Conservation (phyloP, 2,113 vertebrate species). For the Mormyrus lacerda region DNA sequence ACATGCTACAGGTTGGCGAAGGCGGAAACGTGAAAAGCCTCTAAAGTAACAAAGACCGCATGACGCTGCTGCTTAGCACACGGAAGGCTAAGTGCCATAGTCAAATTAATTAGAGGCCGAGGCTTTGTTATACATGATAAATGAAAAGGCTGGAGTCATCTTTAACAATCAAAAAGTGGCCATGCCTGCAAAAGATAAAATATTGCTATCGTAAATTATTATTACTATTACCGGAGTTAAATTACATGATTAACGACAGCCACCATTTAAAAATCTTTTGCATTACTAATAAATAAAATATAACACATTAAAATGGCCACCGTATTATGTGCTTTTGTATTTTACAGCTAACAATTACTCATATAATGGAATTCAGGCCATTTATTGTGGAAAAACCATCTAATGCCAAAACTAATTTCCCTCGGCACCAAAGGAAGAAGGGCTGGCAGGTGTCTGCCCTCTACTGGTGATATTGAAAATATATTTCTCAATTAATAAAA, state of each 20-base stretch:
- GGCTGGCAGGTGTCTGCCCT: conserved; percentile 14
- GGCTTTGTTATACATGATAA: not conserved
- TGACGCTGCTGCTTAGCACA: not conserved
- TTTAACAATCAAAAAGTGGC: conserved; percentile 6
- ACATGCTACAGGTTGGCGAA: not conserved
- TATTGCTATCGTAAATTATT: not conserved
- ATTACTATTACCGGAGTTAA: not conserved
- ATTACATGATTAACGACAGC: not conserved
- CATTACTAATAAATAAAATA: conserved; percentile 1
- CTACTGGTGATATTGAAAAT: conserved; percentile 18
- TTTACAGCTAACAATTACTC: not conserved
- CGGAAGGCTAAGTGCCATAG: not conserved
- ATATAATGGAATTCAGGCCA: not conserved
- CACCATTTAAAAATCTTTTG: not conserved
- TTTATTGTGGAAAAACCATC: conserved; percentile 1
- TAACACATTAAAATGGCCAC: not conserved
- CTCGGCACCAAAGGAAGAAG: not conserved
- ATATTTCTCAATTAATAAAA: not conserved
- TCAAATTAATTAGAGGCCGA: not conserved
- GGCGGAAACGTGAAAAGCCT: not conserved
- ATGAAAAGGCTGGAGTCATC: not conserved
- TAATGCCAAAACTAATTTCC: conserved; percentile 10
- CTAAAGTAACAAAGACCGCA: not conserved
- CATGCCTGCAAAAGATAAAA: not conserved
- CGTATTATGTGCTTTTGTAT: not conserved